Evolutionary conservation across 30 jellyfish, hydroid and myxozoan species (phyloP).

Genomic region (Clytia hemisphaerica): DNA sequence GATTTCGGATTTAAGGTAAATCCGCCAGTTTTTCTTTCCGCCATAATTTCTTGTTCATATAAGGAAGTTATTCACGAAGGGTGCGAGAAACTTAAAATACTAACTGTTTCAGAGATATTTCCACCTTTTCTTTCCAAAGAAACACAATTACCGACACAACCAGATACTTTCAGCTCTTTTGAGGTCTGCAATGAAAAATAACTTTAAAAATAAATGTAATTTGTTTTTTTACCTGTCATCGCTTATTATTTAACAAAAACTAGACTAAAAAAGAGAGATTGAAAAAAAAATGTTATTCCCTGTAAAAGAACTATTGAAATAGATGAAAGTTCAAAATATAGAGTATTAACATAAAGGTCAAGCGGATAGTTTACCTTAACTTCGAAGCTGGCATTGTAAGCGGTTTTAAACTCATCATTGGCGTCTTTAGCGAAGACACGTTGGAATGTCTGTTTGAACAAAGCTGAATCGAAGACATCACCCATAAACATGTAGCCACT

Average conservation of each 20-base stretch:
- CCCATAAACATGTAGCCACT: constrained; percentile 98
- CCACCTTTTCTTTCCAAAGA: constrained; percentile 79
- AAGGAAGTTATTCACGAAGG: too few species aligned
- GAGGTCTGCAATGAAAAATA: constrained; percentile 35
- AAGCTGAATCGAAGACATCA: constrained; percentile 93
- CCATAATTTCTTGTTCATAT: too few species aligned
- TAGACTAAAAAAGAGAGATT: not conserved
- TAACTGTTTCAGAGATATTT: constrained; percentile 84
- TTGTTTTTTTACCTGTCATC: too few species aligned
- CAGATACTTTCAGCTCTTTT: constrained; percentile 91
- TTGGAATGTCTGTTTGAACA: constrained; percentile 89
- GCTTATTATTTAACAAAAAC: too few species aligned
- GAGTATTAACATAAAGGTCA: not conserved
- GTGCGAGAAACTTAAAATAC: too few species aligned
- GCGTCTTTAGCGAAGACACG: constrained; percentile 79
- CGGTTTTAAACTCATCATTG: constrained; percentile 81
- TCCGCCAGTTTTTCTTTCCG: too few species aligned
- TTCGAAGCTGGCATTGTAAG: constrained; percentile 78
- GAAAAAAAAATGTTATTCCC: not conserved
- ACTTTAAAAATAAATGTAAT: not conserved
- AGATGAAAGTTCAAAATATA: not conserved
- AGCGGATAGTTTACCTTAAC: constrained; percentile 57
- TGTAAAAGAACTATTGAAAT: not conserved
- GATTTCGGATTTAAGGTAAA: too few species aligned
- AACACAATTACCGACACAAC: constrained; percentile 96